phyloP scores from a whole-genome alignment of 2,113 vertebrate species.

The Artemisiospiza belli region DNA sequence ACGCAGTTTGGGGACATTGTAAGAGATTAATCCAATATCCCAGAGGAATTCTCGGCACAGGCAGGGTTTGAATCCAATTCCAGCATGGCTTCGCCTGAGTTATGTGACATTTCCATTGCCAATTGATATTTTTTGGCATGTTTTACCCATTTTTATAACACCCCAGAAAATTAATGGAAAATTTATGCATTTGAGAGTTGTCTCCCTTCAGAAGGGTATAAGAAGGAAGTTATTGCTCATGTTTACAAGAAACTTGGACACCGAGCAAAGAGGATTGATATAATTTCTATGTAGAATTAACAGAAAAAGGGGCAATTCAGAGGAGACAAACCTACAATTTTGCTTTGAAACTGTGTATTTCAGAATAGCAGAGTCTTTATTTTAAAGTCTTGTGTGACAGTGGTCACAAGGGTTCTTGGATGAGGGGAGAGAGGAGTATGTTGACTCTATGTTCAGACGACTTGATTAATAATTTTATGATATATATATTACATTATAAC shows the following conservation, averaged over 20 bases:
- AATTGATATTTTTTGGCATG: background rate
- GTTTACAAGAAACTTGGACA: background rate
- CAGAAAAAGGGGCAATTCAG: background rate
- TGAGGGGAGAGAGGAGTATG: too few relatives aligned
- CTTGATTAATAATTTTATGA: too few relatives aligned
- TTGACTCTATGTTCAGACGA: too few relatives aligned
- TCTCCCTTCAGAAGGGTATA: background rate
- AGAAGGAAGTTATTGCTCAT: background rate
- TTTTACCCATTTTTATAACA: background rate
- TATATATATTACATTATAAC: too few relatives aligned
- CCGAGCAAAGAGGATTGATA: background rate
- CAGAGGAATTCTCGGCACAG: background rate
- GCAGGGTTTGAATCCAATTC: background rate
- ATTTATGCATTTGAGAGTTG: background rate
- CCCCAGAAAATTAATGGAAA: background rate
- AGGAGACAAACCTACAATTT: background rate
- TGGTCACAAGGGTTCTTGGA: too few relatives aligned
- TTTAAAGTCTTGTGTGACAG: background rate
- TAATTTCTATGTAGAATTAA: background rate
- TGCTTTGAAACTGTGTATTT: background rate
- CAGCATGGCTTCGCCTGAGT: background rate
- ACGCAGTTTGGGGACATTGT: fast-evolving
- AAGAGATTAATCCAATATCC: background rate
- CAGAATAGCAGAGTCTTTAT: background rate
- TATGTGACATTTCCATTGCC: background rate